Percentiles rank a stretch among this genome's conserved stretches.
phyloP scores from a whole-genome alignment of 2,797 vertebrate genomes.

The Anguilla pacifica region DNA sequence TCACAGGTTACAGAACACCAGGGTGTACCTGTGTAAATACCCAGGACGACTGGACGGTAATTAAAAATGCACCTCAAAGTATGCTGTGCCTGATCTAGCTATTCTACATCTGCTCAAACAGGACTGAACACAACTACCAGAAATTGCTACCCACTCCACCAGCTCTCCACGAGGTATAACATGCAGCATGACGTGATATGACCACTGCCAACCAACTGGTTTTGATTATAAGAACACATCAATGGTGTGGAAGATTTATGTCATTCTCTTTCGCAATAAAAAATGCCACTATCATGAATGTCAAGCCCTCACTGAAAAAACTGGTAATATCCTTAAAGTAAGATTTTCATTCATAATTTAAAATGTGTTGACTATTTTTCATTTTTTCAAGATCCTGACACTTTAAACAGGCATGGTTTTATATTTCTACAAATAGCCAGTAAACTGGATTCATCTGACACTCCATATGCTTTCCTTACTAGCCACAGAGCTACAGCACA shows the following conservation, averaged over 20 bases:
- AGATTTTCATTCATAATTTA: neutral
- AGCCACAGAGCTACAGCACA: neutral
- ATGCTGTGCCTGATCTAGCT: neutral
- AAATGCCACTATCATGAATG: neutral
- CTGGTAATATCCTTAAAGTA: neutral
- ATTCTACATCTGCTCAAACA: neutral
- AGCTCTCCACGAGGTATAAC: neutral
- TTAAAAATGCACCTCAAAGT: neutral
- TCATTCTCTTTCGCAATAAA: neutral
- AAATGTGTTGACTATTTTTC: neutral
- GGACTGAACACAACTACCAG: neutral
- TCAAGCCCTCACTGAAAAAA: neutral
- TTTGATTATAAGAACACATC: neutral
- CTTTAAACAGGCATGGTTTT: neutral
- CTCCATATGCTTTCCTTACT: neutral
- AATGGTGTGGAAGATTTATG: neutral
- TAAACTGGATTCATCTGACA: neutral
- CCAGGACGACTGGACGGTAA: neutral
- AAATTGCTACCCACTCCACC: neutral
- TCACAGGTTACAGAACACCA: neutral
- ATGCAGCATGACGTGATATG: neutral
- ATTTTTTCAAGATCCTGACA: neutral
- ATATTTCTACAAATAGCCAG: neutral
- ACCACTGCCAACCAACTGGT: neutral
- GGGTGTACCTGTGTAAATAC: neutral